phyloP scores from a whole-genome alignment of 35 echinoderm and acorn worm species.

The Diadema setosum region DNA sequence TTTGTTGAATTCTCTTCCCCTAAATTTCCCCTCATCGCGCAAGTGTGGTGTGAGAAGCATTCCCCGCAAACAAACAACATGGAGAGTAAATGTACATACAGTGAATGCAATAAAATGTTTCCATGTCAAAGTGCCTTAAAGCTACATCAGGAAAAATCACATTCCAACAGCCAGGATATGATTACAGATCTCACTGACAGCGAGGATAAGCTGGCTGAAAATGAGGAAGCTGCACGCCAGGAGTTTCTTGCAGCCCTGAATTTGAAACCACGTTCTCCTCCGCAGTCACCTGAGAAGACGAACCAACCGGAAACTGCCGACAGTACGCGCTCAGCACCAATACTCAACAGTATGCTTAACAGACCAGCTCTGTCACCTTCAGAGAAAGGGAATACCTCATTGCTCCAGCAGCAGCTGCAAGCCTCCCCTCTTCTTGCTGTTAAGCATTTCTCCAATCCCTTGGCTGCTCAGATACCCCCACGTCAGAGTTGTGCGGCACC shows the following conservation, averaged over 20 bases:
- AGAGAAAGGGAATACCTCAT: background rate
- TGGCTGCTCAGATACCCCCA: background rate
- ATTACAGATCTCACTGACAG: background rate
- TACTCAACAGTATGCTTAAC: slow-evolving; percentile 23
- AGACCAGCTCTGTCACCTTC: background rate
- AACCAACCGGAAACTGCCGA: background rate
- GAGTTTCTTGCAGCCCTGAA: slow-evolving; percentile 47
- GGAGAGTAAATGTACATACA: slow-evolving; percentile 16
- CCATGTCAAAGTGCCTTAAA: slow-evolving; percentile 80
- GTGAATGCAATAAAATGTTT: slow-evolving; percentile 75
- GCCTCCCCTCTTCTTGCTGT: background rate
- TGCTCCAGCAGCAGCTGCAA: slow-evolving; percentile 10
- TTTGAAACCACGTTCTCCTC: slow-evolving; percentile 38
- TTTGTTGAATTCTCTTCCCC: slow-evolving; percentile 81
- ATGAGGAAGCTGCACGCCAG: background rate
- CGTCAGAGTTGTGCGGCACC: background rate
- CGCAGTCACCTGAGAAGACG: background rate
- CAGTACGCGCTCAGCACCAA: background rate
- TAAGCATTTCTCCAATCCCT: background rate
- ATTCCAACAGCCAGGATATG: background rate
- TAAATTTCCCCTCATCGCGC: slow-evolving; percentile 87
- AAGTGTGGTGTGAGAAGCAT: slow-evolving; percentile 83
- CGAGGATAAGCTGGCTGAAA: background rate
- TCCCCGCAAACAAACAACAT: slow-evolving; percentile 3
- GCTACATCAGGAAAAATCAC: slow-evolving; percentile 56